Evolutionary conservation across 1,140 invertebrate species (phyloP), one percentile per base, ranked within the genome.

Genomic region (Platyura marginata): DNA sequence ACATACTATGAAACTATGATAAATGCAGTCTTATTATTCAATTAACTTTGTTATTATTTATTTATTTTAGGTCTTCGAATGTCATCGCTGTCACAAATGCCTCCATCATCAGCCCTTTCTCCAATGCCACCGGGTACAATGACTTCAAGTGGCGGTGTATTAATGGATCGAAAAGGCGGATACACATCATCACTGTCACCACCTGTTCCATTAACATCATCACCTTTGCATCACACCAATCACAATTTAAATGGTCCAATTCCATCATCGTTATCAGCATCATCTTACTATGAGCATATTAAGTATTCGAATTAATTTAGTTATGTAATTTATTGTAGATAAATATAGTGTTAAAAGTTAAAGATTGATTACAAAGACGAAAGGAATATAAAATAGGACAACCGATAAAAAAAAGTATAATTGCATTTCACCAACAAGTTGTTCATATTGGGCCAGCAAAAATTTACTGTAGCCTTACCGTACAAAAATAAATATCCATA

Each of bases 111-210:
- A 32, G 33, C 37, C 33, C 21, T 39, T 4, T 39, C 44, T 23
- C 39, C 37, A 35, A 18, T 38, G 13, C 9, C 44, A 21, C 20
- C 44, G 21, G 23, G 29, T 0, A 18, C 44, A 19, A 23, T 39
- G 20, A 21, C 43, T 10, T 8, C 19, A 19, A 48, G 52, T 33
- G 48, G 50, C 38, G 19, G 19, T 9, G 19, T 40, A 8, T 50
- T 55, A 8, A 49, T 60, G 35, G 57, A 59, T 45, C 49, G 51
- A 4, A 59, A 60, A 49, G 51, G 52, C 42, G 49, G 53, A 46
- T 60, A 56, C 47, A 50, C 34, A 11, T 11, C 34, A n/a, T 16
- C 34, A n/a, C 15, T 53, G 44, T 55, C 55, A 34, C 55, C 57
- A 43, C 55, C 57, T 18, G 47, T 34, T 3, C 19, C 38, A 21